A percentile compares a stretch with the other conserved stretches of the same genome.
phyloP scores from a whole-genome alignment of 2,113 vertebrate genomes.

The Tetraodon nigroviridis region DNA sequence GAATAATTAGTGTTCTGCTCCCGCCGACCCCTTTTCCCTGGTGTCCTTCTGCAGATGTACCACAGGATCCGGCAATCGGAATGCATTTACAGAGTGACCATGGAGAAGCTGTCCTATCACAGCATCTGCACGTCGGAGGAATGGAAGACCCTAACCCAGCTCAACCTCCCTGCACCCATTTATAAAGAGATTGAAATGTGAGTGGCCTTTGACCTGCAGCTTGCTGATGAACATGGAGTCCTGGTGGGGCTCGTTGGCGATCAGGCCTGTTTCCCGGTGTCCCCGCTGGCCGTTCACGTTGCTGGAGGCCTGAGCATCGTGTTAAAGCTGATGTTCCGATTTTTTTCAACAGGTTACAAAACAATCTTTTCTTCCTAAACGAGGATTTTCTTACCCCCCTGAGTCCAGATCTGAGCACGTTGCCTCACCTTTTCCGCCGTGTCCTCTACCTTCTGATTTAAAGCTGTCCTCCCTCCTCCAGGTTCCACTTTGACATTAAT shows the following conservation, averaged over 20 bases:
- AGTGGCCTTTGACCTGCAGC: constrained; percentile 36
- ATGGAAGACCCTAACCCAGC: constrained; percentile 89
- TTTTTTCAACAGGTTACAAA: too few species aligned
- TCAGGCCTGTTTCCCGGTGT: too few species aligned
- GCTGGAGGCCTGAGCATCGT: too few species aligned
- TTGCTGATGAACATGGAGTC: too few species aligned
- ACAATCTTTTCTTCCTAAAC: too few species aligned
- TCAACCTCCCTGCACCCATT: constrained; percentile 82
- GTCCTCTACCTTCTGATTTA: constrained; percentile 25
- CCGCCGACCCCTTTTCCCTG: not conserved
- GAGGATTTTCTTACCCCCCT: too few species aligned
- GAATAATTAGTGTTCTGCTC: constrained; percentile 16
- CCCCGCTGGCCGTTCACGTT: too few species aligned
- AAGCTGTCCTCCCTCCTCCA: constrained; percentile 54
- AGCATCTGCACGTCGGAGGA: constrained; percentile 96
- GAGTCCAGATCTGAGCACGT: not conserved
- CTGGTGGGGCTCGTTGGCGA: too few species aligned
- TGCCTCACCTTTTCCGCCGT: constrained; percentile 20
- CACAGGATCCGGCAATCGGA: constrained; percentile 97
- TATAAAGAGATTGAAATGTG: constrained; percentile 93
- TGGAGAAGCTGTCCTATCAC: constrained; percentile 98
- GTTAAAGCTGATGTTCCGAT: too few species aligned
- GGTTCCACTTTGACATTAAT: constrained; percentile 95
- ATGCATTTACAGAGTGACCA: constrained; percentile 97
- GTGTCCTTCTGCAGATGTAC: constrained; percentile 84